Evolutionary conservation across 2,888 invertebrate genomes (phyloP).

Genomic region (Polyommatus iphigenia): DNA sequence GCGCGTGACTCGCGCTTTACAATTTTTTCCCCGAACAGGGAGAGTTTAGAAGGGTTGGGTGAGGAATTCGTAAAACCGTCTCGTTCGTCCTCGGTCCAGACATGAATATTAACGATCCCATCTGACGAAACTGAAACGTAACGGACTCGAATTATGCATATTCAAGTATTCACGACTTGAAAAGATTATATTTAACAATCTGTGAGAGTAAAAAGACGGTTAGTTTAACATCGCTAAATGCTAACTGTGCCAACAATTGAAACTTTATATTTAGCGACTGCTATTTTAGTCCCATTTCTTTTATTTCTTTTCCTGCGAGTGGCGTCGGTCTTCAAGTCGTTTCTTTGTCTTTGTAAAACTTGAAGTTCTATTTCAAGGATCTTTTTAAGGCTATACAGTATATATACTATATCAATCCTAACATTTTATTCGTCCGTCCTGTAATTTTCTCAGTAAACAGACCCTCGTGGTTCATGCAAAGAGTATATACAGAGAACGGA

Average conservation of each 20-base stretch:
- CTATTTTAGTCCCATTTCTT: conserved; percentile 23
- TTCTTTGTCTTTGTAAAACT: conserved; percentile 27
- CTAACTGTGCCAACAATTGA: conserved; percentile 11
- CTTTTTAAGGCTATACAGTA: conserved; percentile 3
- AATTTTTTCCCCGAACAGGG: conserved; percentile 56
- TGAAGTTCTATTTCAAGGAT: conserved; percentile 13
- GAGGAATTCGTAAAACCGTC: not conserved
- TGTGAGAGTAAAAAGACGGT: not conserved
- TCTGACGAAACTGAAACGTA: not conserved
- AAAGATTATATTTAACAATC: not conserved
- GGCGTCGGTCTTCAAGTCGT: conserved; percentile 1
- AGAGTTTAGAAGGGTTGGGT: conserved; percentile 49
- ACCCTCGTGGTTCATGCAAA: conserved; percentile 61
- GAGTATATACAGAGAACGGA: conserved; percentile 52
- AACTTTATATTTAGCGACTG: conserved; percentile 6
- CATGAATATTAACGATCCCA: not conserved
- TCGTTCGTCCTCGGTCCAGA: not conserved
- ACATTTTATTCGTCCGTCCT: conserved; percentile 48
- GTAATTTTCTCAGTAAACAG: conserved; percentile 54
- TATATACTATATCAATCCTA: not conserved
- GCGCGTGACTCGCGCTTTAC: conserved; percentile 61
- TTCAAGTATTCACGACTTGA: not conserved
- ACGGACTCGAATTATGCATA: not conserved
- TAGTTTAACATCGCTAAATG: not conserved
- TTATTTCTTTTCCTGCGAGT: not conserved